phyloP scores from a whole-genome alignment of 2,797 vertebrate genomes.

The Onychomys leucogaster region DNA sequence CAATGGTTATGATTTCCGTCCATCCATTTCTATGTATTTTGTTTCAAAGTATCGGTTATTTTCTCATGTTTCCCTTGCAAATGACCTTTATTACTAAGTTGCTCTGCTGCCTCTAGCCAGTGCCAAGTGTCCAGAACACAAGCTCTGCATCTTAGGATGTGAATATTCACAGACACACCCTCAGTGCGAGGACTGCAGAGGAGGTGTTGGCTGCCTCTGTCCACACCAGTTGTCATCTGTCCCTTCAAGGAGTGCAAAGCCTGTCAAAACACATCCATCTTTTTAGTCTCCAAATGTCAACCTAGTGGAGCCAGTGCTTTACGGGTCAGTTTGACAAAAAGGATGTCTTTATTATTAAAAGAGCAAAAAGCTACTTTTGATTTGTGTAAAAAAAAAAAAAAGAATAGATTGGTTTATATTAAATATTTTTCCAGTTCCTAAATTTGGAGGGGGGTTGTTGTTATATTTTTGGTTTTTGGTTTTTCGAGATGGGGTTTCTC shows the following conservation, averaged over 20 bases:
- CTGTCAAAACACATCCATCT: constrained; percentile 52
- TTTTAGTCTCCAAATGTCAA: constrained; percentile 37
- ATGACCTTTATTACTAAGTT: constrained; percentile 9
- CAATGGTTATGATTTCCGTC: background rate
- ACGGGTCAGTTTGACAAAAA: constrained; percentile 16
- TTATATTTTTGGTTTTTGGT: too few relatives aligned
- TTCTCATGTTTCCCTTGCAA: constrained; percentile 44
- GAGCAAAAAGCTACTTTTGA: constrained; percentile 12
- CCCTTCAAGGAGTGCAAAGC: background rate
- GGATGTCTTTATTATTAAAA: constrained; percentile 36
- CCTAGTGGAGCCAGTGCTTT: constrained; percentile 25
- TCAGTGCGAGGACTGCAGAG: background rate
- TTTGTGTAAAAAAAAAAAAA: background rate
- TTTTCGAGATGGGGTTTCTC: background rate
- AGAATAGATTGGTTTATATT: background rate
- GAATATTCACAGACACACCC: constrained; percentile 31
- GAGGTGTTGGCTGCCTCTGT: background rate
- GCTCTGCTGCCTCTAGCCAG: background rate
- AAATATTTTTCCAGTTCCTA: constrained; percentile 21
- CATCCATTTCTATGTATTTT: constrained; percentile 22
- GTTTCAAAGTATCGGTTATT: constrained; percentile 42
- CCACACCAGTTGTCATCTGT: constrained; percentile 19
- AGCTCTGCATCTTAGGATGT: constrained; percentile 1
- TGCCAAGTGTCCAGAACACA: background rate
- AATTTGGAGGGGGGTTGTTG: background rate